Evolutionary conservation across 2,797 vertebrate species (phyloP), one percentile per base, ranked within the genome.

Genomic region (Ambastaia sidthimunki): DNA sequence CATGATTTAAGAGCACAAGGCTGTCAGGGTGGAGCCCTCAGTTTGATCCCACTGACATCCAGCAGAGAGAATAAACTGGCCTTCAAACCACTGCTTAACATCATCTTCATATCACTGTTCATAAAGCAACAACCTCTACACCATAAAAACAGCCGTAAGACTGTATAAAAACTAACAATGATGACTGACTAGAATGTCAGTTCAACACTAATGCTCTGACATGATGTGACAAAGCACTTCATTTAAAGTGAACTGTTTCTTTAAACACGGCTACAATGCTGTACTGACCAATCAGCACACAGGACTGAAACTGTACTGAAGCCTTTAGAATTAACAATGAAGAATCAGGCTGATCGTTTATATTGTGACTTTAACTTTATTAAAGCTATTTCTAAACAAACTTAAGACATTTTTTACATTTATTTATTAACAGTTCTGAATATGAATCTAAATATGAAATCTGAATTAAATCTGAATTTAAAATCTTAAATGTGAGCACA

Each of bases 1-100:
- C 21, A 67, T 18, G 44, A 80, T 73, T 80, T 21, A 67, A 48
- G 18, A 47, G 34, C 5, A 19, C 7, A 28, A 79, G 10, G 6
- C 69, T 69, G 50, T 55, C 34, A 67, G 78, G 77, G 62, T 28
- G 78, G 60, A 80, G 59, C 63, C 68, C 41, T 52, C 76, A 19
- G 44, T 54, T 70, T 37, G 57, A 78, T 18, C 37, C 11, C 57
- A 18, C 2, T 1, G 3, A 31, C 31, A 34, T 31, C 13, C 28
- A 18, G 28, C 16, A 9, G 7, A 41, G 7, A 34, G 31, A 65
- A 31, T 15, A 57, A 68, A n/a, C 12, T 10, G 9, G 55, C 31
- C 9, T 37, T 65, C 3, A 62, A 25, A 3, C 0, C 48, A 50
- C 48, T 5, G 16, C 16, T 3, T 18, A 4, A 16, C 28, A 2